Evolutionary conservation across 1,140 invertebrate genomes (phyloP).

Genomic region (Anastrepha obliqua): DNA sequence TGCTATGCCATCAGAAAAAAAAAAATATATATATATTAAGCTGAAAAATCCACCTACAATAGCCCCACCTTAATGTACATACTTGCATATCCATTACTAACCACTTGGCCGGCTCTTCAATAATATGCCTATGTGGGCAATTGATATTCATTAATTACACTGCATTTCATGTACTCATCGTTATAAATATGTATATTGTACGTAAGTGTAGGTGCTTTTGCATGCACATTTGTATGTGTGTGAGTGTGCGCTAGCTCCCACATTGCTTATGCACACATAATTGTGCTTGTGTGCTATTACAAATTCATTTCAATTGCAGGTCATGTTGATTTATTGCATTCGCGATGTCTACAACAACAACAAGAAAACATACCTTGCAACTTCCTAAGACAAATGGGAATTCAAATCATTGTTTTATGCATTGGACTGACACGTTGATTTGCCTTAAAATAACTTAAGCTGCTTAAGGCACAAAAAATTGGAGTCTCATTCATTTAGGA

Average conservation of each 20-base stretch:
- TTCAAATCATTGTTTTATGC: not conserved
- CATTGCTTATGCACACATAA: not conserved
- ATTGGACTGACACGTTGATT: too few relatives aligned
- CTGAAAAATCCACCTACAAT: too few relatives aligned
- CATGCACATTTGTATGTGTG: not conserved
- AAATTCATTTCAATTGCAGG: constrained; percentile 18
- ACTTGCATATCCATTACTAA: not conserved
- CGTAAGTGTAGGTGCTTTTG: not conserved
- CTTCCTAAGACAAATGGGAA: not conserved
- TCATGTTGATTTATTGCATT: constrained; percentile 35
- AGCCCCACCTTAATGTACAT: not conserved
- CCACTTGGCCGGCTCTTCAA: not conserved
- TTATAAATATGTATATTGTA: not conserved
- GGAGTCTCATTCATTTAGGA: too few relatives aligned
- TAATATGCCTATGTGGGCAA: constrained; percentile 11
- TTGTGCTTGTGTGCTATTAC: not conserved
- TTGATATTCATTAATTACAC: constrained; percentile 31
- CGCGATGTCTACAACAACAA: not conserved
- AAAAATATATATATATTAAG: too few relatives aligned
- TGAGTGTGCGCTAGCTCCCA: not conserved
- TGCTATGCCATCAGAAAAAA: too few relatives aligned
- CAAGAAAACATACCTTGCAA: not conserved
- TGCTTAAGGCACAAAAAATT: not conserved
- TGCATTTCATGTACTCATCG: constrained; percentile 2
- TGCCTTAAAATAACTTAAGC: too few relatives aligned